A percentile compares a stretch with the other conserved stretches of the same genome.
phyloP scores from a whole-genome alignment of 2,888 invertebrate genomes.

The Hyposoter didymator region DNA sequence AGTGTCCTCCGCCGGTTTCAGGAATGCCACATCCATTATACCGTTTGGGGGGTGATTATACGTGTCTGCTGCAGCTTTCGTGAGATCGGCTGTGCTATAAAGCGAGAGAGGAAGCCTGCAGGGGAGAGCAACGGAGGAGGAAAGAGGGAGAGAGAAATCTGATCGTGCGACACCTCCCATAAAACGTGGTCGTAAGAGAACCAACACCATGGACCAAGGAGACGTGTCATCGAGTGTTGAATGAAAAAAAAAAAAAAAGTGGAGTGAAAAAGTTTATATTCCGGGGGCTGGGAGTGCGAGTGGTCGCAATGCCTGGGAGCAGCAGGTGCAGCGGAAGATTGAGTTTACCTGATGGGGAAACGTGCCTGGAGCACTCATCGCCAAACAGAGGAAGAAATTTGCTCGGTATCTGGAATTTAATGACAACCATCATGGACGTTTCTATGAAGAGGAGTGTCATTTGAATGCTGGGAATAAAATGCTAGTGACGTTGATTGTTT shows the following conservation, averaged over 20 bases:
- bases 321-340: constrained; percentile 59
- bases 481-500: constrained; percentile 1
- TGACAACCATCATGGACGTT: not conserved
- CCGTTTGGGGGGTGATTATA: constrained; percentile 66
- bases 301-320: constrained; percentile 46
- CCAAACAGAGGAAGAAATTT: constrained; percentile 5
- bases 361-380: constrained; percentile 55
- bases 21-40: constrained; percentile 68
- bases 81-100: constrained; percentile 55
- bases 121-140: not conserved
- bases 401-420: not conserved
- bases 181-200: constrained; percentile 20
- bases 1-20: constrained; percentile 56
- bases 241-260: constrained; percentile 38
- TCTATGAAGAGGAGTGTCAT: not conserved
- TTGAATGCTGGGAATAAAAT: not conserved
- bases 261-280: constrained; percentile 55
- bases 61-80: constrained; percentile 60
- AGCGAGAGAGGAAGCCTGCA: constrained; percentile 33
- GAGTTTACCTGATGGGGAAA: constrained; percentile 45
- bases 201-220: constrained; percentile 24
- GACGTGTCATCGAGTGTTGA: constrained; percentile 61
- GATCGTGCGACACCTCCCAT: constrained; percentile 58
- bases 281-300: constrained; percentile 8
- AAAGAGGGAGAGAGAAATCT: constrained; percentile 33